Base-by-base conservation (phyloP, 2,797 vertebrate genomes). In the Mycteria americana region DNA sequence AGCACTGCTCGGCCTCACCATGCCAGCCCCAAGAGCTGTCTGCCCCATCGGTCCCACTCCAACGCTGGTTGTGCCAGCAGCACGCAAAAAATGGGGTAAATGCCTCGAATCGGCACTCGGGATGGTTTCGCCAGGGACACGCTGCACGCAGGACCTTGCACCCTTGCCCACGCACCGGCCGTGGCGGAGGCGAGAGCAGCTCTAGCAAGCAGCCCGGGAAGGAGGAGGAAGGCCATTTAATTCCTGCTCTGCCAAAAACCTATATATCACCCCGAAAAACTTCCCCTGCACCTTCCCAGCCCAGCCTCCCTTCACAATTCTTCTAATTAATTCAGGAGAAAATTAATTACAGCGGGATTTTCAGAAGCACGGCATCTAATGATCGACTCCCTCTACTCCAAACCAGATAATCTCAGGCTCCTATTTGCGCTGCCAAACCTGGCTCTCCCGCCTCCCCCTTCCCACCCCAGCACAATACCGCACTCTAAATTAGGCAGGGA, bases 271-370 rank as follows among this genome's bases (percentile, higher is more conserved):
- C 84, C 96, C 63, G 39, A 82, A 96, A 95, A 96, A 67, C 63
- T 76, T 83, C 81, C 91, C 96, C 84, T 17, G 0, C 78, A 33
- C 92, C 76, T 89, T 68, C 65, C 93, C 6, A 1, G 63, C 89
- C 80, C 67, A 6, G 70, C 63, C 25, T 16, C 63, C 86, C 85
- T 91, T 92, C 93, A 93, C 97, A 97, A 95, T 95, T 93, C 96
- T 95, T 97, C 97, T 98, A 98, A 98, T 99, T 98, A 98, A 98
- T 98, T 98, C 98, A 97, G 98, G 95, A 98, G 98, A 98, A 98
- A 98, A 98, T 97, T 98, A 98, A 99, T 98, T 98, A 98, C 96
- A 70, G 97, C 85, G 30, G 98, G 98, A 97, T 97, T 98, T 97
- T 97, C 96, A 97, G 97, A 96, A 96, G 93, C 96, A 74, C 39